Evolutionary conservation across 2,888 invertebrate species (phyloP), one percentile per base, ranked within the genome.

Genomic region (Euphydryas editha): DNA sequence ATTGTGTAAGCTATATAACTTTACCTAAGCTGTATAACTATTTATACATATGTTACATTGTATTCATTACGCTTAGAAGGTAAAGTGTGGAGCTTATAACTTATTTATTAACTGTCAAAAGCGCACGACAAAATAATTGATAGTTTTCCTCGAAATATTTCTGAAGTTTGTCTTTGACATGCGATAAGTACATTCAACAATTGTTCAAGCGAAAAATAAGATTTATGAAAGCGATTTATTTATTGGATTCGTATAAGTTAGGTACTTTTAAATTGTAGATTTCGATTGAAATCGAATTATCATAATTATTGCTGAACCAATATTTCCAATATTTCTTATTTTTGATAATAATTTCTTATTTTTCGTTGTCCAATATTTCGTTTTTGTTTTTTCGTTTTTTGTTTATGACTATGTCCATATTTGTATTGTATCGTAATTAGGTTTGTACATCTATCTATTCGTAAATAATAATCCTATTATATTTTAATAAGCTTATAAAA

Each of bases 91-190:
- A 64, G 21, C 42, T 30, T 8, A 4, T 42, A 36, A 56, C 54
- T 8, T 62, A 62, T 62, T 54, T 58, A 59, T 59, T 55, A 55
- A 44, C 47, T 59, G 62, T 55, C 62, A 59, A 44, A 15, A 67
- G 42, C 55, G 21, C 56, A 24, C 49, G 49, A 42, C 46, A 30
- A 59, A 62, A 61, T 30, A 42, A 59, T 57, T 57, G 46, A 20
- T 47, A 51, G 64, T 61, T 58, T 61, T 46, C 44, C 37, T 21
- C 24, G 58, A 57, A 61, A 57, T 64, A 58, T 37, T 68, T 68
- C 58, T 18, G 57, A 59, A 67, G 63, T 61, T 67, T 70, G 69
- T 59, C 62, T 62, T 59, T 65, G 69, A 67, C 69, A 65, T 62
- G 61, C 61, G 44, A 67, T 70, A n/a, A n/a, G n/a, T n/a, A 55